These are phyloP conservation scores for Psophia crepitans DNA, from an alignment of 2,113 vertebrate genomes.

Conservation along the genomic window DNA sequence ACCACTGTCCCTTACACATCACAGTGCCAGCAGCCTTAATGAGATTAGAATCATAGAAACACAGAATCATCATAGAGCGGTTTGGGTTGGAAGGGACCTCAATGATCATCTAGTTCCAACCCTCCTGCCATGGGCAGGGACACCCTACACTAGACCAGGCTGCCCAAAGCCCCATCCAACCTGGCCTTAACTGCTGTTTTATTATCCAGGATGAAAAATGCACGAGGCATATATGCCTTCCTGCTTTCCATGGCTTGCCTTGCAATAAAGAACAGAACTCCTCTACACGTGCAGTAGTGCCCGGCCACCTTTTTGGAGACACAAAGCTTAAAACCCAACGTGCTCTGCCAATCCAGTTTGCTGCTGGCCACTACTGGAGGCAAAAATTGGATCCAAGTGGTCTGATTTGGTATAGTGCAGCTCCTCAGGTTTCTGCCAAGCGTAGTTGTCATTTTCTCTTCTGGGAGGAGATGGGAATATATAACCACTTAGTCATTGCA, in stretches of 20 bases:
- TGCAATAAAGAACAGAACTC: neutral
- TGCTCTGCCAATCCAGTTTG: neutral
- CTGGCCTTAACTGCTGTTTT: neutral
- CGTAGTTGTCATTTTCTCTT: constrained; percentile 35
- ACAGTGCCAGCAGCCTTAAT: neutral
- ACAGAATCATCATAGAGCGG: too few relatives aligned
- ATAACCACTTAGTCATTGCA: neutral
- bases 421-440: neutral
- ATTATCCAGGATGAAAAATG: neutral
- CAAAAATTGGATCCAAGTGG: neutral
- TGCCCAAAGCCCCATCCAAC: too few relatives aligned
- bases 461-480: neutral
- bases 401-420: neutral
- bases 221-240: fast-evolving
- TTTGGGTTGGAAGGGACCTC: too few relatives aligned
- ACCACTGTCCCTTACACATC: neutral
- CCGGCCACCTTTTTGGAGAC: neutral
- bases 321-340: neutral
- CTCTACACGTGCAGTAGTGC: neutral
- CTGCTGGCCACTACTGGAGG: neutral
- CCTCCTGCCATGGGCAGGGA: too few relatives aligned
- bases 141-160: too few relatives aligned
- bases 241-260: neutral
- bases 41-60: too few relatives aligned
- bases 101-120: too few relatives aligned